Conservation (phyloP, 2,113 vertebrate genomes). For the Crotalus horridus region DNA sequence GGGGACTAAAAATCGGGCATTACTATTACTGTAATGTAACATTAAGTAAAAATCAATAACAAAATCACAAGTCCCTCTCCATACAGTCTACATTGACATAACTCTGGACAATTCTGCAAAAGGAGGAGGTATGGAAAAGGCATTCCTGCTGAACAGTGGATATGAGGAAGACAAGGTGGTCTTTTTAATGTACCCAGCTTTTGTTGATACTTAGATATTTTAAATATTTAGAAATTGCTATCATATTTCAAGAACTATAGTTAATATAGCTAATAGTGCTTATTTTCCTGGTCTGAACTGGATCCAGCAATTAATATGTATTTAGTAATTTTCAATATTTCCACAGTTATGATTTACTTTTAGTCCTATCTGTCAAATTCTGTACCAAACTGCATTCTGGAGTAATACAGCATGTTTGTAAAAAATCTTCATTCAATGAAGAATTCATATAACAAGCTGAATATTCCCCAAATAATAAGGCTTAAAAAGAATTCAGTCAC, state of each 20-base stretch:
- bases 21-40: neutral
- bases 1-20: neutral
- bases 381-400: neutral
- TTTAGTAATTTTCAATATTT: neutral
- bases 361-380: neutral
- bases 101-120: neutral
- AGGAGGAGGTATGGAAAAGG: neutral
- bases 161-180: neutral
- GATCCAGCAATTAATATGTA: neutral
- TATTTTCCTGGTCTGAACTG: neutral
- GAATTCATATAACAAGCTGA: neutral
- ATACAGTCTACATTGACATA: neutral
- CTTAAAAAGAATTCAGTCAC: neutral
- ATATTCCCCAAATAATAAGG: neutral
- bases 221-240: neutral
- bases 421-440: neutral
- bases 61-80: neutral
- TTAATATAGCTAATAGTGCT: neutral
- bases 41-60: neutral
- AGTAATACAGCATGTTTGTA: neutral
- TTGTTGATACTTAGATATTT: neutral
- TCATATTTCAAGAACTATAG: neutral
- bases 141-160: neutral
- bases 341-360: neutral
- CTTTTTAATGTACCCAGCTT: neutral